phyloP scores from a whole-genome alignment of 1,140 invertebrate species.

The Radopholus similis region DNA sequence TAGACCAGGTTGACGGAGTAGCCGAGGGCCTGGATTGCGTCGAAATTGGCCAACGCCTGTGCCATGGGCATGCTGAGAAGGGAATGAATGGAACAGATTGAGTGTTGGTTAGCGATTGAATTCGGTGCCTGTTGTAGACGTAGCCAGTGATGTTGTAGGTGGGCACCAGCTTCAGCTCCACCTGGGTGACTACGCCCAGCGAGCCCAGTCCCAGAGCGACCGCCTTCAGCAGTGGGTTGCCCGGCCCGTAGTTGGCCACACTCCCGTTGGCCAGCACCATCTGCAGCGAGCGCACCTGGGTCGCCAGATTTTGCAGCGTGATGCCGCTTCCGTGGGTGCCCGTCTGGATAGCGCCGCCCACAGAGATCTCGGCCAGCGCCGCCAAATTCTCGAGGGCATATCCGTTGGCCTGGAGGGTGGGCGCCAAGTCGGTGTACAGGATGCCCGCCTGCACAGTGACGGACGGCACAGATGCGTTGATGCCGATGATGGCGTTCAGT shows the following conservation, averaged over 20 bases:
- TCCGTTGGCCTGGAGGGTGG: not conserved
- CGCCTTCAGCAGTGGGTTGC: not conserved
- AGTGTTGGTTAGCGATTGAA: not conserved
- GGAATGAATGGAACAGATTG: not conserved
- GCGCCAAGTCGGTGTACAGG: not conserved
- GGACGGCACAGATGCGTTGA: not conserved
- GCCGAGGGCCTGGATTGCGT: constrained; percentile 1
- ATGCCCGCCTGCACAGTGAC: constrained; percentile 5
- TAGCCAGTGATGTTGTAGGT: not conserved
- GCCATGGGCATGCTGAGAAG: not conserved
- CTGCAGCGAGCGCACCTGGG: constrained; percentile 3
- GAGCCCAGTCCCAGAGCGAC: no score
- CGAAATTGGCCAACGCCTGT: not conserved
- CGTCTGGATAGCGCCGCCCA: constrained; percentile 8
- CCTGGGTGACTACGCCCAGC: not conserved
- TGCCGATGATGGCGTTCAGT: not conserved
- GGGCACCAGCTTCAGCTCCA: not conserved
- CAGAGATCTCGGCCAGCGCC: constrained; percentile 11
- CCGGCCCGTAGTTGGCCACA: not conserved
- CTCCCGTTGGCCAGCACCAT: constrained; percentile 17
- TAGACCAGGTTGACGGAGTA: not conserved
- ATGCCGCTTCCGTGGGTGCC: constrained; percentile 13
- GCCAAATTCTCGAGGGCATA: constrained; percentile 4
- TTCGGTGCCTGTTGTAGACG: not conserved
- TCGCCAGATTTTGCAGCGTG: not conserved